phyloP scores from a whole-genome alignment of 2,113 vertebrate genomes.

The Macheiramphus alcinus region DNA sequence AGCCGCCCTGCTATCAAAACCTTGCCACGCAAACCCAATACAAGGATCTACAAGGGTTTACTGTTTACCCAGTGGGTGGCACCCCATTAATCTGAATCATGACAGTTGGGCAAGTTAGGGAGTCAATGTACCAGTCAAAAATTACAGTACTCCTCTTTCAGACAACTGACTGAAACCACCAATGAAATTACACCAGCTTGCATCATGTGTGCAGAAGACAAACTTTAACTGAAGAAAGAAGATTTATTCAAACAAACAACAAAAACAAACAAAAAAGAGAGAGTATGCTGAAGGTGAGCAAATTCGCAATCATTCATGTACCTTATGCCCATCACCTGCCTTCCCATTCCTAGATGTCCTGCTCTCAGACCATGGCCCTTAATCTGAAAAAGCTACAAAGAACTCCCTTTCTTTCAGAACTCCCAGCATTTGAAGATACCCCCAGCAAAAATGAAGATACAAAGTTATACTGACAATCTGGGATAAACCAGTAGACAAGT shows the following conservation, averaged over 20 bases:
- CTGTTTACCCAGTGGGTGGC: conserved; percentile 5
- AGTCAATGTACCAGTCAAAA: background rate
- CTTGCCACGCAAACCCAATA: no score
- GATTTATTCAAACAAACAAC: background rate
- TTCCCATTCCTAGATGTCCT: background rate
- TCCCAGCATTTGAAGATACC: background rate
- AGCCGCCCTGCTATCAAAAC: no score
- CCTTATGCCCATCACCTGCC: background rate
- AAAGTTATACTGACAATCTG: background rate
- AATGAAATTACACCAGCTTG: background rate
- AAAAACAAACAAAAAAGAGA: background rate
- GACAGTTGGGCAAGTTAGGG: background rate
- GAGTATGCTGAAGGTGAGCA: background rate
- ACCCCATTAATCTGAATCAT: background rate
- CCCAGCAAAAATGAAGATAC: background rate
- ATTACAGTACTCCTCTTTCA: background rate
- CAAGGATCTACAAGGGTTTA: background rate
- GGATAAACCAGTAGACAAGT: background rate
- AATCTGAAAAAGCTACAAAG: background rate
- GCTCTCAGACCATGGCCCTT: accelerated
- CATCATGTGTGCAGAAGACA: background rate
- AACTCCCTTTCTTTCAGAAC: background rate
- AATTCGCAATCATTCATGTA: background rate
- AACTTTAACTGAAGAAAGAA: background rate
- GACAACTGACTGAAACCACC: background rate